Conservation (phyloP, 1,140 invertebrate species). For the Cyphomyrmex costatus region DNA sequence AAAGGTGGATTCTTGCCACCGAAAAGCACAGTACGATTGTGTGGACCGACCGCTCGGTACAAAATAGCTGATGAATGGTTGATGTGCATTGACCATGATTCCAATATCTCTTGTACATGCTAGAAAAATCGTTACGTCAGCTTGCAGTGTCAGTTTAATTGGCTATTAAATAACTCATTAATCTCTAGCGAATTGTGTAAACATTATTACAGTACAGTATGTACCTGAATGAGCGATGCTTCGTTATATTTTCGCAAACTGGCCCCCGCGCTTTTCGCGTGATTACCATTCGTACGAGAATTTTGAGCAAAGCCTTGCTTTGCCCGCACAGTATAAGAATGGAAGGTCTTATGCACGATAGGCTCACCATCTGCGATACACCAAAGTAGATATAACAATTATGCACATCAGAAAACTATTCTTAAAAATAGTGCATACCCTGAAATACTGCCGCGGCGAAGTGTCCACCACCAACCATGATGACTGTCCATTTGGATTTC, state of each 20-base stretch:
- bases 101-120: constrained; percentile 93
- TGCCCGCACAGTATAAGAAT: constrained; percentile 94
- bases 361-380: constrained; percentile 86
- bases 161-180: background rate
- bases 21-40: constrained; percentile 92
- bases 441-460: constrained; percentile 95
- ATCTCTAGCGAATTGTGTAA: background rate
- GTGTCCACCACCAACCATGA: constrained; percentile 95
- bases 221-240: constrained; percentile 89
- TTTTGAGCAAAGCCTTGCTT: constrained; percentile 94
- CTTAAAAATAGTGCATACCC: constrained; percentile 82
- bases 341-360: constrained; percentile 94
- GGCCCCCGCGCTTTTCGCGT: constrained; percentile 93
- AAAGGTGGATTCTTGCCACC: constrained; percentile 91
- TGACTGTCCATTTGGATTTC: constrained; percentile 89
- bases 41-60: constrained; percentile 91
- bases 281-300: constrained; percentile 88
- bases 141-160: background rate
- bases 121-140: constrained; percentile 80
- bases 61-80: constrained; percentile 92
- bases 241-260: constrained; percentile 94
- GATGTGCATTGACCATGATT: constrained; percentile 90
- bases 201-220: no score
- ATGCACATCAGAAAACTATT: background rate
- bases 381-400: background rate